Conservation (phyloP, 2,888 invertebrate genomes). For the Andricus quercusramuli region DNA sequence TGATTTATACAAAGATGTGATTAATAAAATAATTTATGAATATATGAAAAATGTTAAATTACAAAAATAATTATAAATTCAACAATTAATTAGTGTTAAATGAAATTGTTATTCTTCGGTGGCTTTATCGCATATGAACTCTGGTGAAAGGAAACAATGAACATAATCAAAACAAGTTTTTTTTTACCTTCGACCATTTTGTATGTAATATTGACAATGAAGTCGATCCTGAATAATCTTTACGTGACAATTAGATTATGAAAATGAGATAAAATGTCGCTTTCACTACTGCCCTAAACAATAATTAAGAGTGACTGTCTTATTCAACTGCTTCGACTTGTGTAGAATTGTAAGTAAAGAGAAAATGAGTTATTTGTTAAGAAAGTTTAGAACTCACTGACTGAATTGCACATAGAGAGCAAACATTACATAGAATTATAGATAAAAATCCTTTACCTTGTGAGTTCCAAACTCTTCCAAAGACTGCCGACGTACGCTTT, state of each 20-base stretch:
- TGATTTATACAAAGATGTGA: not conserved
- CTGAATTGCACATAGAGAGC: slow-evolving; percentile 48
- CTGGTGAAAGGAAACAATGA: not conserved
- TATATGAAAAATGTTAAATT: too few relatives aligned
- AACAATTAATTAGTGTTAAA: too few relatives aligned
- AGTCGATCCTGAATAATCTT: not conserved
- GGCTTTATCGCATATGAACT: not conserved
- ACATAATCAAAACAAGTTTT: not conserved
- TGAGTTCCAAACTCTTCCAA: slow-evolving; percentile 61
- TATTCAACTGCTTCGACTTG: slow-evolving; percentile 12
- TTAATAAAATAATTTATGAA: not conserved
- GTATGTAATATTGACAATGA: too few relatives aligned
- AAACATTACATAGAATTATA: not conserved
- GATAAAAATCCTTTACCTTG: slow-evolving; percentile 42
- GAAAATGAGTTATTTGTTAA: slow-evolving; percentile 46
- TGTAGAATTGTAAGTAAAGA: slow-evolving; percentile 47
- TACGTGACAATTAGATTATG: too few relatives aligned
- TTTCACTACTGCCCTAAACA: not conserved
- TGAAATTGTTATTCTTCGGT: not conserved
- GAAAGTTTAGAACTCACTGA: slow-evolving; percentile 57
- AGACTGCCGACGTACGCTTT: slow-evolving; percentile 65
- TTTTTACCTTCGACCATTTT: not conserved
- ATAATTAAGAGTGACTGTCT: slow-evolving; percentile 24
- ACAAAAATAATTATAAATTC: too few relatives aligned
- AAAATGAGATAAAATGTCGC: too few relatives aligned